phyloP scores from a whole-genome alignment of 2,797 vertebrate species.

The Chelon auratus region DNA sequence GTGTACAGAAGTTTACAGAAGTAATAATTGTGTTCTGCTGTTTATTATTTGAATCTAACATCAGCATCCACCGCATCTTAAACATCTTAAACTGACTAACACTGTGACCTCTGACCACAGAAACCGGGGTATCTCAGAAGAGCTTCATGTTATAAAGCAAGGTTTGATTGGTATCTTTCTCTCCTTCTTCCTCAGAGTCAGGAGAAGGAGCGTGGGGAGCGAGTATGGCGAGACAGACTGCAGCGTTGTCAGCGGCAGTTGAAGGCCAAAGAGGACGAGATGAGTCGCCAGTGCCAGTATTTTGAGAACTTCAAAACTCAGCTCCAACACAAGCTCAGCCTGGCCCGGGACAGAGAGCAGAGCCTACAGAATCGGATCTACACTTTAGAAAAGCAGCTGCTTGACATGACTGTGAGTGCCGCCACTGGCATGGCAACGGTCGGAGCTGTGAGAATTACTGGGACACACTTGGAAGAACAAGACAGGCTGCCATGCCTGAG shows the following conservation, averaged over 20 bases:
- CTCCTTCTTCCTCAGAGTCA: slow-evolving; percentile 68
- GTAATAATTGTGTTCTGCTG: background rate
- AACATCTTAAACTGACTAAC: no score
- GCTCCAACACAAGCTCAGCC: slow-evolving; percentile 83
- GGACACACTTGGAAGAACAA: slow-evolving; percentile 60
- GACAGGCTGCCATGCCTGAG: slow-evolving; percentile 60
- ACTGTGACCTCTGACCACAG: no score
- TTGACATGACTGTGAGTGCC: slow-evolving; percentile 78
- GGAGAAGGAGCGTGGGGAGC: slow-evolving; percentile 80
- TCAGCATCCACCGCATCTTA: no score
- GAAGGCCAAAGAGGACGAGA: slow-evolving; percentile 85
- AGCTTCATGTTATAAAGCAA: background rate
- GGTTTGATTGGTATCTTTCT: background rate
- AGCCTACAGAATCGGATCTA: slow-evolving; percentile 80
- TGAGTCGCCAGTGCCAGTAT: slow-evolving; percentile 85
- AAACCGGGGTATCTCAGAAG: background rate
- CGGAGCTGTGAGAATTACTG: slow-evolving; percentile 64
- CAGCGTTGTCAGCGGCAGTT: slow-evolving; percentile 84
- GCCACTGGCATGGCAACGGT: slow-evolving; percentile 56
- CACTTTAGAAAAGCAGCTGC: slow-evolving; percentile 83
- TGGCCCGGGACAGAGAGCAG: slow-evolving; percentile 80
- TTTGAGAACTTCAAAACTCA: slow-evolving; percentile 87
- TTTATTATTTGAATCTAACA: no score
- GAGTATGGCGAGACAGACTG: slow-evolving; percentile 80
- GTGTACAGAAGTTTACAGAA: background rate